phyloP scores from a whole-genome alignment of 1,140 invertebrate species.

The Ptiloglossa arizonensis region DNA sequence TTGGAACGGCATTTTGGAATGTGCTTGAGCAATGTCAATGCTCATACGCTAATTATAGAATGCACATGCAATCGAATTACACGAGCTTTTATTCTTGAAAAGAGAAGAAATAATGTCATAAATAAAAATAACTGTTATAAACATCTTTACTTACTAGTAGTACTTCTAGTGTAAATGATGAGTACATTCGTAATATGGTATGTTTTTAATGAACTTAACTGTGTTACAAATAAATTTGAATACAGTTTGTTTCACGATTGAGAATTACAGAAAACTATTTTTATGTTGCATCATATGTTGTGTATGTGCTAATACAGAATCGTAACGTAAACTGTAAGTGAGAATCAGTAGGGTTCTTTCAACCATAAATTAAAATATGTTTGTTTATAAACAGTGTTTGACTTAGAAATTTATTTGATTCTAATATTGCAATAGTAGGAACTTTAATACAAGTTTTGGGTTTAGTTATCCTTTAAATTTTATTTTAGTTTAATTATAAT shows the following conservation, averaged over 20 bases:
- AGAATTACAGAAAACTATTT: not conserved
- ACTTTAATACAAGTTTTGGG: too few species aligned
- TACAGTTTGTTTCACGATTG: not conserved
- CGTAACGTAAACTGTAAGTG: too few species aligned
- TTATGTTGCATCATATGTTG: not conserved
- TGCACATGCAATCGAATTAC: slow-evolving; percentile 25
- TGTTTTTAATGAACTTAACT: not conserved
- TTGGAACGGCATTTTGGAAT: slow-evolving; percentile 18
- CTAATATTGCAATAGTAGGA: too few species aligned
- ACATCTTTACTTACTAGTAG: too few species aligned
- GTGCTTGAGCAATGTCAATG: slow-evolving; percentile 23
- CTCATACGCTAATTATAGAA: slow-evolving; percentile 35
- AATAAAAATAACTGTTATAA: slow-evolving; percentile 11
- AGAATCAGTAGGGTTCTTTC: too few species aligned
- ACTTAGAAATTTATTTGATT: too few species aligned
- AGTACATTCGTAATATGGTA: not conserved
- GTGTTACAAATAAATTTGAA: not conserved
- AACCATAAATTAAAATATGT: too few species aligned
- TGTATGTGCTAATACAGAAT: not conserved
- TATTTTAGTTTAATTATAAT: not conserved
- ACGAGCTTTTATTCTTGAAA: slow-evolving; percentile 14
- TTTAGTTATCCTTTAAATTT: not conserved
- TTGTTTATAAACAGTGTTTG: too few species aligned
- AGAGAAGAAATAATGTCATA: slow-evolving; percentile 13
- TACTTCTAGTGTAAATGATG: not conserved